phyloP scores from a whole-genome alignment of 2,113 vertebrate species.

The Stercorarius parasiticus region DNA sequence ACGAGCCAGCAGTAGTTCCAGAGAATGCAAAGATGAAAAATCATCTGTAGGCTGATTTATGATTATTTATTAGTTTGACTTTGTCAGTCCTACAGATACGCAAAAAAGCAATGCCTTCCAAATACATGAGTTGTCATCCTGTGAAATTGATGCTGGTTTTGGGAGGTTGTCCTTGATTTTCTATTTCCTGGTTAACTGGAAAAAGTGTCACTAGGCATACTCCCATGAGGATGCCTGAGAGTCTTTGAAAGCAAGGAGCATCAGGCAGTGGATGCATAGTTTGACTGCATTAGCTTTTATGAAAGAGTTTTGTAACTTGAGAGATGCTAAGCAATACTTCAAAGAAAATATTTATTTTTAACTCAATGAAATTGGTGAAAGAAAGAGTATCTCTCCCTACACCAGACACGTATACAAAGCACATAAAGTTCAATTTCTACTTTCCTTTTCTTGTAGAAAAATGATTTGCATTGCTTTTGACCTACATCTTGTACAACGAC shows the following conservation, averaged over 20 bases:
- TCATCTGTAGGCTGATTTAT: neutral
- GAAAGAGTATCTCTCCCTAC: neutral
- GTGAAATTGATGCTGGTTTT: slow-evolving; percentile 5
- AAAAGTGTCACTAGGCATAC: neutral
- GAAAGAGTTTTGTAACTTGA: neutral
- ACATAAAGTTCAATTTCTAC: neutral
- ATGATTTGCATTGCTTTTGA: neutral
- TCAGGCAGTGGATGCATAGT: neutral
- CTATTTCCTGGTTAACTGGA: slow-evolving; percentile 35
- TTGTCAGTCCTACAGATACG: neutral
- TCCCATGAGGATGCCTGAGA: neutral
- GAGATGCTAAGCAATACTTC: neutral
- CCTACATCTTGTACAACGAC: neutral
- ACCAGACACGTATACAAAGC: neutral
- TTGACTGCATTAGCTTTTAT: neutral
- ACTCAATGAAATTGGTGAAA: neutral
- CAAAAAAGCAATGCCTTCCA: neutral
- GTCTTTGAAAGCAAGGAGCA: neutral
- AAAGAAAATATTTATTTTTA: slow-evolving; percentile 18
- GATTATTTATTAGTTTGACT: slow-evolving; percentile 30
- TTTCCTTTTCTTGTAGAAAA: neutral
- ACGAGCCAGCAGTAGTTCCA: neutral
- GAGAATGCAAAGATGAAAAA: neutral
- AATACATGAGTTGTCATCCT: neutral
- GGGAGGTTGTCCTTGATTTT: neutral